Percentiles rank a stretch among this genome's conserved stretches.
Conservation (phyloP, 1,140 invertebrate species). For the Halictus rubicundus region DNA sequence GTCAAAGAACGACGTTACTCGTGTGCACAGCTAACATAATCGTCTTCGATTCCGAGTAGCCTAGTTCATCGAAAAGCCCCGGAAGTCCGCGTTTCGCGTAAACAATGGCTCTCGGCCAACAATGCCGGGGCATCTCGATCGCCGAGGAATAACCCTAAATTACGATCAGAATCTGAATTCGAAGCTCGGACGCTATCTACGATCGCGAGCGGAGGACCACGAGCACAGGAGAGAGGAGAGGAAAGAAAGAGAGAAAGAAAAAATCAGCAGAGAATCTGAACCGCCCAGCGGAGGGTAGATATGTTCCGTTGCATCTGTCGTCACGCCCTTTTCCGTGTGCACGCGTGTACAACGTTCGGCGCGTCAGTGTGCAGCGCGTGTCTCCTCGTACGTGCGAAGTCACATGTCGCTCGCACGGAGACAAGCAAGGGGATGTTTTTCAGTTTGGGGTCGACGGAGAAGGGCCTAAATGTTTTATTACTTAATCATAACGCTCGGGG, state of each 20-base stretch:
- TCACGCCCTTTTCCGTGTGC: slow-evolving; percentile 72
- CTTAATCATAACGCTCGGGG: slow-evolving; percentile 77
- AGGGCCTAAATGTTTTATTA: slow-evolving; percentile 78
- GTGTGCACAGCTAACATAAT: neutral
- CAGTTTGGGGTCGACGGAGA: slow-evolving; percentile 63
- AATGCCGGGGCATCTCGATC: slow-evolving; percentile 42
- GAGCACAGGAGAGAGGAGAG: neutral
- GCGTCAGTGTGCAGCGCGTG: slow-evolving; percentile 23
- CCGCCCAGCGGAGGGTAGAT: slow-evolving; percentile 74
- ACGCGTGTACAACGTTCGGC: neutral
- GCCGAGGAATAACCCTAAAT: slow-evolving; percentile 54
- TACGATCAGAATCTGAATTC: slow-evolving; percentile 53
- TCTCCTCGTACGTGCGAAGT: slow-evolving; percentile 56
- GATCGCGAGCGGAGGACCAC: slow-evolving; percentile 46
- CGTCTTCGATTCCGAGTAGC: neutral
- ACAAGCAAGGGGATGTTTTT: slow-evolving; percentile 72
- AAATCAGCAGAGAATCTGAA: slow-evolving; percentile 69
- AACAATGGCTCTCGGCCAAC: slow-evolving; percentile 47
- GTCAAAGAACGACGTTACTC: too few relatives aligned
- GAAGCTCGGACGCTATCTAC: slow-evolving; percentile 62
- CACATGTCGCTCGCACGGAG: slow-evolving; percentile 52
- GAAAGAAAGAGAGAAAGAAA: slow-evolving; percentile 41
- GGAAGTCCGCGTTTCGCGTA: slow-evolving; percentile 51
- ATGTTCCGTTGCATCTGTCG: slow-evolving; percentile 78
- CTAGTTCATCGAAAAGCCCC: slow-evolving; percentile 18